A percentile compares a stretch with the other conserved stretches of the same genome.
These are phyloP conservation scores for Acropora tenuis DNA, from an alignment of 64 coral and sea anemone species.

Conservation along the genomic window DNA sequence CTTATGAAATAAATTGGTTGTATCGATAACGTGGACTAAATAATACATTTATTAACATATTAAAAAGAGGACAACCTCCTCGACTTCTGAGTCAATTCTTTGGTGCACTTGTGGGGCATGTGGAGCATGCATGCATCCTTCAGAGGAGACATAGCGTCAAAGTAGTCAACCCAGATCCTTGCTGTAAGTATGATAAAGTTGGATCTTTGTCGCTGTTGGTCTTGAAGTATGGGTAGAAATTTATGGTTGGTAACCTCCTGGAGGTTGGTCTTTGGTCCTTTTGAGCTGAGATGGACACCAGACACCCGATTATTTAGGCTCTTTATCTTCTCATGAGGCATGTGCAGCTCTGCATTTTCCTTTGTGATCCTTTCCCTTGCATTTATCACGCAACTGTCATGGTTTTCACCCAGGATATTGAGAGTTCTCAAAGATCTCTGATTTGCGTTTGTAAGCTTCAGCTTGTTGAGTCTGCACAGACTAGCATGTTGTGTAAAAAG, in stretches of 20 bases:
- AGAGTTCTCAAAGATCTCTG: constrained; percentile 9
- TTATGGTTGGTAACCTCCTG: constrained; percentile 37
- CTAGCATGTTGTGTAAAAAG: constrained; percentile 19
- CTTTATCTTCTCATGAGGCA: background rate
- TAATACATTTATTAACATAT: background rate
- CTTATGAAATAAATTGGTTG: background rate
- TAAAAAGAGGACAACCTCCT: constrained; percentile 14
- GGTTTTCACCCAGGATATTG: constrained; percentile 39
- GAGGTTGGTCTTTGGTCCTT: constrained; percentile 48
- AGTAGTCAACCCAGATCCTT: constrained; percentile 44
- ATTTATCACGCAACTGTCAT: background rate
- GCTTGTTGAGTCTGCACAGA: constrained; percentile 42
- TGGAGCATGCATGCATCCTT: constrained; percentile 7
- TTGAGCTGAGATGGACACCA: constrained; percentile 25
- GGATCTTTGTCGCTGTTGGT: constrained; percentile 10
- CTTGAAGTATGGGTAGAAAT: constrained; percentile 48
- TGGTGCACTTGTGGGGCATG: constrained; percentile 52
- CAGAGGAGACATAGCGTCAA: background rate
- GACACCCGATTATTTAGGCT: background rate
- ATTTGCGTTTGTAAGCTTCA: constrained; percentile 47
- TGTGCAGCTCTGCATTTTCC: background rate
- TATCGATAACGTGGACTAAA: background rate
- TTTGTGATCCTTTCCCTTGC: constrained; percentile 17
- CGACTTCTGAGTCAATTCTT: constrained; percentile 39
- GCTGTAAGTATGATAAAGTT: constrained; percentile 57